Percentiles rank a stretch among this genome's conserved stretches.
These are phyloP conservation scores for Holacanthus passer DNA, from an alignment of 2,113 vertebrate species.

Conservation along the genomic window DNA sequence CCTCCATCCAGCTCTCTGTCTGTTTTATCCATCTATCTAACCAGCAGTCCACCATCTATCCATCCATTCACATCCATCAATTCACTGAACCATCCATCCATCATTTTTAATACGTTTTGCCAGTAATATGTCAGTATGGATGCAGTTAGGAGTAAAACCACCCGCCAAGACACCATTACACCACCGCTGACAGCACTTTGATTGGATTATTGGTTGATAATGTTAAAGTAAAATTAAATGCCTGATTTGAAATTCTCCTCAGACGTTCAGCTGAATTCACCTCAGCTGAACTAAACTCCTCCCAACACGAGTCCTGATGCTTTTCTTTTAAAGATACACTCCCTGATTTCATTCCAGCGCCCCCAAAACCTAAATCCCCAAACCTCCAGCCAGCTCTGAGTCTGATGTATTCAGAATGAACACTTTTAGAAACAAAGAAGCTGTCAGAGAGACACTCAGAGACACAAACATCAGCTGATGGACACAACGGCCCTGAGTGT, in stretches of 20 bases:
- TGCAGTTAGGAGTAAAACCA: not conserved
- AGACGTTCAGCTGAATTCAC: not conserved
- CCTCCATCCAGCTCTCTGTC: too few species aligned
- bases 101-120: not conserved
- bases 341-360: not conserved
- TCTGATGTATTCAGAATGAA: not conserved
- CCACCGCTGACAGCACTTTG: not conserved
- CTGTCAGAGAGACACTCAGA: slow-evolving; percentile 13
- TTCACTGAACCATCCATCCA: not conserved
- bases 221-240: not conserved
- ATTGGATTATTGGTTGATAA: not conserved
- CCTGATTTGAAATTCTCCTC: not conserved
- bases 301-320: not conserved
- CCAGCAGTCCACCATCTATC: too few species aligned
- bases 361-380: not conserved
- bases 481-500: slow-evolving; percentile 35
- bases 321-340: slow-evolving; percentile 7
- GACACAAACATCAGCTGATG: slow-evolving; percentile 40
- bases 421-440: slow-evolving; percentile 13
- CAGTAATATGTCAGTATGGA: not conserved
- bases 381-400: slow-evolving; percentile 6
- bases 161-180: not conserved
- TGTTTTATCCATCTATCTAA: too few species aligned
- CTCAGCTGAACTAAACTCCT: not conserved
- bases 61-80: not conserved